A percentile compares a stretch with the other conserved stretches of the same genome.
These are phyloP conservation scores for Chlorops oryzae DNA, from an alignment of 1,140 invertebrate species.

Conservation along the genomic window DNA sequence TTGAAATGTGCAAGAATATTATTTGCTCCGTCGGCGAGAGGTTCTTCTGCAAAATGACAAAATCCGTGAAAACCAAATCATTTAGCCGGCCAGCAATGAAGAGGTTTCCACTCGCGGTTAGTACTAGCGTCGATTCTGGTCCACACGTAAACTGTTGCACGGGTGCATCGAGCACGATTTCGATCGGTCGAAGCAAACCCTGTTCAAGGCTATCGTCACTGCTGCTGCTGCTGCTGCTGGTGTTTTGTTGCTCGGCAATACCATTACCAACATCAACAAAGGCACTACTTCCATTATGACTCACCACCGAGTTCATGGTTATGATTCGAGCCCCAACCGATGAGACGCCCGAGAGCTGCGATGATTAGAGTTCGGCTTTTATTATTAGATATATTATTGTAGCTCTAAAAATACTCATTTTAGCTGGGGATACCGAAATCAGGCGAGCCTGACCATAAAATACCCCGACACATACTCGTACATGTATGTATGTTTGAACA, in stretches of 20 bases:
- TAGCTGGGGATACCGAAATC: too few species aligned
- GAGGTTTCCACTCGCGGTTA: constrained; percentile 36
- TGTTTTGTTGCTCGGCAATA: too few species aligned
- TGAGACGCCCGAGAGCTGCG: constrained; percentile 33
- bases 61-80: constrained; percentile 41
- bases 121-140: constrained; percentile 37
- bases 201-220: too few species aligned
- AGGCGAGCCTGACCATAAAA: too few species aligned
- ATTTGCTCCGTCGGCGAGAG: constrained; percentile 38
- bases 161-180: constrained; percentile 31
- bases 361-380: too few species aligned
- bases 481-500: too few species aligned
- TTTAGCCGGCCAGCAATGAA: constrained; percentile 39
- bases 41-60: constrained; percentile 42
- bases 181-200: constrained; percentile 29
- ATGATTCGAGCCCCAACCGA: constrained; percentile 39
- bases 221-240: too few species aligned
- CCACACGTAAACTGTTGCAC: constrained; percentile 40
- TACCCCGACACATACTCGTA: too few species aligned
- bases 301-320: constrained; percentile 27
- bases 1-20: constrained; percentile 45
- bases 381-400: too few species aligned
- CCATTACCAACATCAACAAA: too few species aligned
- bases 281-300: too few species aligned
- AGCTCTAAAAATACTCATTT: too few species aligned